Percentiles rank a stretch among this genome's conserved stretches.
Conservation (phyloP, 2,797 vertebrate species). For the Stomatorhinus walkeri region DNA sequence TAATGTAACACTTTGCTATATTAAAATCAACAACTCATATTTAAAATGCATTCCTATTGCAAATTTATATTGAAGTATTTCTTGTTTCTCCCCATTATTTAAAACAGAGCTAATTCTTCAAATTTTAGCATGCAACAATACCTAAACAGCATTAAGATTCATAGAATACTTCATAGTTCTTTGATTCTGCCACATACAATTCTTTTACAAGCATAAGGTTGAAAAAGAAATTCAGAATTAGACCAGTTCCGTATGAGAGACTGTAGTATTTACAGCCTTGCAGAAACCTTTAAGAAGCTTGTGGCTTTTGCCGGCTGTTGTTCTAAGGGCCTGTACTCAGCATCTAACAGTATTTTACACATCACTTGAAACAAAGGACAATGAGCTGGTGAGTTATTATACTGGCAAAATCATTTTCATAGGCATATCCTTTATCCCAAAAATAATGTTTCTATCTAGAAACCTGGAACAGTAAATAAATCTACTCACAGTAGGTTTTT, state of each 20-base stretch:
- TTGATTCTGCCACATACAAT: neutral
- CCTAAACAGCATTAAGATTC: neutral
- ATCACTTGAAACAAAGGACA: neutral
- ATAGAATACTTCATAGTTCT: neutral
- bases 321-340: neutral
- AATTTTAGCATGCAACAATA: neutral
- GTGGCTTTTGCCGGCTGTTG: neutral
- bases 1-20: neutral
- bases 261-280: neutral
- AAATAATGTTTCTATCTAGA: neutral
- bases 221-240: neutral
- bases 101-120: neutral
- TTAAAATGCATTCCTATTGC: neutral
- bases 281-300: neutral
- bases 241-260: neutral
- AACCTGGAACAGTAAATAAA: neutral
- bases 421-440: neutral
- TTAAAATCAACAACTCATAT: neutral
- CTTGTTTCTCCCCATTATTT: neutral
- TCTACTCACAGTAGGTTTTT: neutral
- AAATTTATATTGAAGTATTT: neutral
- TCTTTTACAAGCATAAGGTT: neutral
- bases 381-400: neutral
- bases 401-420: neutral
- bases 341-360: neutral